Evolutionary conservation across 2,888 invertebrate genomes (phyloP), one percentile per base, ranked within the genome.

Genomic region (Trissolcus japonicus): DNA sequence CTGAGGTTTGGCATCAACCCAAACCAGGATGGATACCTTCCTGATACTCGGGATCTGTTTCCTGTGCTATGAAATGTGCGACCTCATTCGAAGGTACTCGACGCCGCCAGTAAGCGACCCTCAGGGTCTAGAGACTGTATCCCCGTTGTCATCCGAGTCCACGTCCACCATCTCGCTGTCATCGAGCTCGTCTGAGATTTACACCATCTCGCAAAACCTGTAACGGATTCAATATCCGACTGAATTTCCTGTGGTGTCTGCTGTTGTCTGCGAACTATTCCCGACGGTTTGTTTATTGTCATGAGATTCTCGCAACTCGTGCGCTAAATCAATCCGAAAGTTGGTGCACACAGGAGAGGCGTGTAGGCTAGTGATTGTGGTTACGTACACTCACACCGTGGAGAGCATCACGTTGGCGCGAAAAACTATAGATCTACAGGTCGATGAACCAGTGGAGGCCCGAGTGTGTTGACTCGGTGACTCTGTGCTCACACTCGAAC

Each of bases 21-120:
- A 41, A 21, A 16, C 11, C 56, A 74, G 67, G 40, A 93, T 93
- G 93, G 93, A 93, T 91, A 92, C 92, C 87, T 92, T 93, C 86
- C 90, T 93, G 86, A 91, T 93, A 84, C 90, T 93, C 83, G 93
- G 93, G 82, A 91, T 93, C 87, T 93, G 92, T 90, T 91, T 93
- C 88, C 90, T 93, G 86, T 92, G 93, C 85, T 93, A 93, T 88
- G 92, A 93, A 90, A 90, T 93, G 86, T 92, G 92, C 88, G 93
- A 93, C 87, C 90, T 93, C 86, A 90, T 93, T 55, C 83, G 84
- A 75, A 85, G 86, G 46, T 88, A 88, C 78, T 80, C 87, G 50
- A 80, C 85, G 29, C 85, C 87, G 16, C 80, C 85, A 21, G 80
- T 83, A 17, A 69, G 80, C 55, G 86, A 85, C 48, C 77, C 82